These are phyloP conservation scores for Tetrax tetrax DNA, from an alignment of 2,113 vertebrate species.

Conservation along the genomic window DNA sequence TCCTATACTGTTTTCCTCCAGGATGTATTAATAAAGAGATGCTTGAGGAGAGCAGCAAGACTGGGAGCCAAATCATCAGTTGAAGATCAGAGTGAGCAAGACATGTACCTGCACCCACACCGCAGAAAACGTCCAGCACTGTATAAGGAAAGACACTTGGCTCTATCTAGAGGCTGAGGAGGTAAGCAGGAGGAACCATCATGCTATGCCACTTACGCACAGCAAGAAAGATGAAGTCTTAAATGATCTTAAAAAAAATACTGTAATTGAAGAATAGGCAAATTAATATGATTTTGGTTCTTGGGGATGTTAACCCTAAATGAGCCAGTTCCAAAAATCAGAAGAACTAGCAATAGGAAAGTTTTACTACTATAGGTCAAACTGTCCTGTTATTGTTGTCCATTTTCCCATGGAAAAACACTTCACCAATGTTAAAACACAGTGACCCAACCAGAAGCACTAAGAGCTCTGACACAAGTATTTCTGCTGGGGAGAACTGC, in stretches of 20 bases:
- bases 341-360: not conserved
- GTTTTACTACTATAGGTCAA: not conserved
- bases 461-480: not conserved
- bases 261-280: not conserved
- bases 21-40: not conserved
- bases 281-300: not conserved
- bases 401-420: not conserved
- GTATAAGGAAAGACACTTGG: not conserved
- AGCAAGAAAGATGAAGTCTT: not conserved
- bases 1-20: not conserved
- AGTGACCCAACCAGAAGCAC: not conserved
- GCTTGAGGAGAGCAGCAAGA: not conserved
- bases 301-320: not conserved
- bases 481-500: not conserved
- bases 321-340: not conserved
- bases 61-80: not conserved
- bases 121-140: not conserved
- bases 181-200: not conserved
- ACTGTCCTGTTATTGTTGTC: not conserved
- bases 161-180: not conserved
- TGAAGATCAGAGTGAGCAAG: not conserved
- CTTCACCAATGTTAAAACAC: rapidly evolving
- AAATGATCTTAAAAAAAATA: not conserved
- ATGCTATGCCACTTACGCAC: not conserved
- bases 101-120: not conserved